These are phyloP conservation scores for Dinocampus coccinellae DNA, from an alignment of 2,888 invertebrate genomes.

Conservation along the genomic window DNA sequence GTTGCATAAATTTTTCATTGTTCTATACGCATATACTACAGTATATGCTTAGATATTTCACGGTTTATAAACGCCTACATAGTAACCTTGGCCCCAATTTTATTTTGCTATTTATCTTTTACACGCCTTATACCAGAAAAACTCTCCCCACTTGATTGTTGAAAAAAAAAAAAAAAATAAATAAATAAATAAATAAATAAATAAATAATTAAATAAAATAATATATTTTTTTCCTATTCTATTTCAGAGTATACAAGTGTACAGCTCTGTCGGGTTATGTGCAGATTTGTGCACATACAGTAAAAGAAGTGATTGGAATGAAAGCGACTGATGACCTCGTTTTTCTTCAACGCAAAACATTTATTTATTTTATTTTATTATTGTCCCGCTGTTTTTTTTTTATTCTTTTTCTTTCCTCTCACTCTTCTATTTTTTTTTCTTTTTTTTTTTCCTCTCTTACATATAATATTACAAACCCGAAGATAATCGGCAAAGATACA, in stretches of 20 bases:
- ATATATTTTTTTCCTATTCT: too few species aligned
- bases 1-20: slow-evolving; percentile 52
- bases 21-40: slow-evolving; percentile 36
- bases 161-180: background rate
- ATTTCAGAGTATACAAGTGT: too few species aligned
- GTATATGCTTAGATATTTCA: slow-evolving; percentile 34
- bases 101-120: slow-evolving; percentile 25
- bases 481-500: slow-evolving; percentile 31
- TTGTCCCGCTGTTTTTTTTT: too few species aligned
- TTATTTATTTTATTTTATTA: slow-evolving; percentile 10
- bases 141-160: background rate
- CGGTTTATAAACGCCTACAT: slow-evolving; percentile 27
- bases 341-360: slow-evolving; percentile 16
- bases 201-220: too few species aligned
- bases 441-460: background rate
- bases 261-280: background rate
- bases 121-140: background rate
- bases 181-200: too few species aligned
- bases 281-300: background rate
- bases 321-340: slow-evolving; percentile 22
- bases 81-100: slow-evolving; percentile 66
- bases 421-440: background rate
- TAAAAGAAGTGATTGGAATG: slow-evolving; percentile 20
- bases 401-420: background rate
- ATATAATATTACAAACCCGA: slow-evolving; percentile 19